Percentiles rank a stretch among this genome's conserved stretches.
These are phyloP conservation scores for Formica selysi DNA, from an alignment of 1,140 invertebrate species.

Conservation along the genomic window DNA sequence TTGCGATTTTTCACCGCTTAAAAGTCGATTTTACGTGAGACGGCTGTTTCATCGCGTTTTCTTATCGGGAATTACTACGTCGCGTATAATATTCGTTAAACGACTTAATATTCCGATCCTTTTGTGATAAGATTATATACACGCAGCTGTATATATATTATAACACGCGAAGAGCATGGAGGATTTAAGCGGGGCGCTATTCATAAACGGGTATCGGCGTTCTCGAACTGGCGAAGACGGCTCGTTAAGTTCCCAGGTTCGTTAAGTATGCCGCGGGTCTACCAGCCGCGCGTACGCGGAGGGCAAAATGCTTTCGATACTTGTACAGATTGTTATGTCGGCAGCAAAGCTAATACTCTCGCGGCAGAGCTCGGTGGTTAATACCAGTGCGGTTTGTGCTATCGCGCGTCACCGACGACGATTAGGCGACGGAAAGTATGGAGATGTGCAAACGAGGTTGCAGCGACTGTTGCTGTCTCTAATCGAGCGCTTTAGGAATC, in stretches of 20 bases:
- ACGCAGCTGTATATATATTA: slow-evolving; percentile 5
- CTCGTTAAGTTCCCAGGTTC: slow-evolving; percentile 69
- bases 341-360: slow-evolving; percentile 57
- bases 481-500: neutral
- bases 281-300: slow-evolving; percentile 18
- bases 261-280: slow-evolving; percentile 59
- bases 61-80: slow-evolving; percentile 26
- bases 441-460: slow-evolving; percentile 43
- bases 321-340: slow-evolving; percentile 67
- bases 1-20: neutral
- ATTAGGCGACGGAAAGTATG: slow-evolving; percentile 51
- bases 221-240: slow-evolving; percentile 62
- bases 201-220: slow-evolving; percentile 65
- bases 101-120: slow-evolving; percentile 45
- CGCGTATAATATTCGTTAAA: slow-evolving; percentile 38
- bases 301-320: slow-evolving; percentile 69
- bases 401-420: slow-evolving; percentile 39
- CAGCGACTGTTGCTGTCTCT: neutral
- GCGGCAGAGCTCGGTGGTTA: slow-evolving; percentile 45
- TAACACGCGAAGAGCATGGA: neutral
- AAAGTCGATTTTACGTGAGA: neutral
- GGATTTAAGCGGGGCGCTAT: slow-evolving; percentile 52
- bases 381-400: slow-evolving; percentile 24
- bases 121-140: slow-evolving; percentile 52
- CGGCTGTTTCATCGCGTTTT: neutral